A percentile compares a stretch with the other conserved stretches of the same genome.
These are phyloP conservation scores for Reticulitermes lucifugus DNA, from an alignment of 2,888 invertebrate genomes.

Conservation along the genomic window DNA sequence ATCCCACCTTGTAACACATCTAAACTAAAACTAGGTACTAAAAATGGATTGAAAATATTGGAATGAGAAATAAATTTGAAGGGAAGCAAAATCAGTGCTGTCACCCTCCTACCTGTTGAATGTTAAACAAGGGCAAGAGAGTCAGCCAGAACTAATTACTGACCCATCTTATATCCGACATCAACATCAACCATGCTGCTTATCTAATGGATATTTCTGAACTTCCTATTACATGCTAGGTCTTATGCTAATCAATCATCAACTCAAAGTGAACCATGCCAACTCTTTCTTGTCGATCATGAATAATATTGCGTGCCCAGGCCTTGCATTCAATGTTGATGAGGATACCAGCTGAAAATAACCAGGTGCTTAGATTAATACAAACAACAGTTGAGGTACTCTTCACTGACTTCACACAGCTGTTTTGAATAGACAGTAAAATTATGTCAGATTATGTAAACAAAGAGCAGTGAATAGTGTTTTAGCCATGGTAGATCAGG, in stretches of 20 bases:
- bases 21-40: not conserved
- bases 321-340: conserved; percentile 65
- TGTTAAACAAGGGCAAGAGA: not conserved
- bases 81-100: not conserved
- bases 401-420: too few relatives aligned
- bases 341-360: conserved; percentile 59
- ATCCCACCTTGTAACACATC: not conserved
- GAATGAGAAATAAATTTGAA: not conserved
- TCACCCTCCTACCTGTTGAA: not conserved
- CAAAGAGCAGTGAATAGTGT: too few relatives aligned
- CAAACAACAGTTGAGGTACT: too few relatives aligned
- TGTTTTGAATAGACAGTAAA: too few relatives aligned
- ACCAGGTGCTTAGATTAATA: not conserved
- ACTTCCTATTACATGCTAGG: not conserved
- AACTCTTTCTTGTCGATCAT: conserved; percentile 59
- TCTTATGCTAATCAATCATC: conserved; percentile 63
- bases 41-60: not conserved
- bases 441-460: too few relatives aligned
- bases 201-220: not conserved
- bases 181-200: not conserved
- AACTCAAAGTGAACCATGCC: conserved; percentile 68
- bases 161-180: not conserved
- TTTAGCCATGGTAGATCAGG: too few relatives aligned
- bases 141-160: not conserved
- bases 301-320: conserved; percentile 64